A percentile compares a stretch with the other conserved stretches of the same genome.
Conservation (phyloP, 1,140 invertebrate species). For the Drosophila dunni region DNA sequence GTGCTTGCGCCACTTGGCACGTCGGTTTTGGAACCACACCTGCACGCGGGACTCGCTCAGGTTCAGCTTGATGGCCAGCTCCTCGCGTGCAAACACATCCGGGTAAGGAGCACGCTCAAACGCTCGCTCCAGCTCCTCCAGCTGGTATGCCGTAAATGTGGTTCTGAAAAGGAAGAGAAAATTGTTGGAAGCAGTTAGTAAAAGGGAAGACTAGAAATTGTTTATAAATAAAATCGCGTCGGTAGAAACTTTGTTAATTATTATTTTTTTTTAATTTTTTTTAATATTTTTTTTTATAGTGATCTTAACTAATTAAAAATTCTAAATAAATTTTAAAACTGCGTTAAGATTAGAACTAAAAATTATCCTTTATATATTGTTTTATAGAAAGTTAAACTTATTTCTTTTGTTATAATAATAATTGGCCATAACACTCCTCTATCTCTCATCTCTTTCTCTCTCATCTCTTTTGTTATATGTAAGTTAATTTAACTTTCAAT, state of each 20-base stretch:
- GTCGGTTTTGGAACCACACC: slow-evolving; percentile 92
- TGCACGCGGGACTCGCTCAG: slow-evolving; percentile 97
- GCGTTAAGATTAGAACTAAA: too few species aligned
- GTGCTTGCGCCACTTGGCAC: slow-evolving; percentile 98
- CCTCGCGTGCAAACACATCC: slow-evolving; percentile 97
- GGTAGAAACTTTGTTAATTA: background rate
- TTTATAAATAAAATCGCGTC: background rate
- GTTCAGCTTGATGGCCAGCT: slow-evolving; percentile 94
- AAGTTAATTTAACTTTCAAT: too few species aligned
- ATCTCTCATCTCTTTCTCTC: too few species aligned
- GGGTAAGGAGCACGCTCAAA: slow-evolving; percentile 98
- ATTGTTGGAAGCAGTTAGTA: background rate
- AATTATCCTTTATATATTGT: too few species aligned
- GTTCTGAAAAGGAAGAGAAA: slow-evolving; percentile 88
- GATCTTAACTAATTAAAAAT: too few species aligned
- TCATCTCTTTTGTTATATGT: too few species aligned
- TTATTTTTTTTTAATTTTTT: background rate
- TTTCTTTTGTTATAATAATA: too few species aligned
- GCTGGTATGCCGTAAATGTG: slow-evolving; percentile 97
- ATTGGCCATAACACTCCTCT: too few species aligned
- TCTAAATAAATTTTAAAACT: too few species aligned
- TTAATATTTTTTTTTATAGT: too few species aligned
- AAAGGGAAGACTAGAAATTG: background rate
- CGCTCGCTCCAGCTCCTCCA: slow-evolving; percentile 96
- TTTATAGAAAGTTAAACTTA: too few species aligned